Base-by-base conservation (phyloP, 2,888 invertebrate species). In the Heliconius cydno region DNA sequence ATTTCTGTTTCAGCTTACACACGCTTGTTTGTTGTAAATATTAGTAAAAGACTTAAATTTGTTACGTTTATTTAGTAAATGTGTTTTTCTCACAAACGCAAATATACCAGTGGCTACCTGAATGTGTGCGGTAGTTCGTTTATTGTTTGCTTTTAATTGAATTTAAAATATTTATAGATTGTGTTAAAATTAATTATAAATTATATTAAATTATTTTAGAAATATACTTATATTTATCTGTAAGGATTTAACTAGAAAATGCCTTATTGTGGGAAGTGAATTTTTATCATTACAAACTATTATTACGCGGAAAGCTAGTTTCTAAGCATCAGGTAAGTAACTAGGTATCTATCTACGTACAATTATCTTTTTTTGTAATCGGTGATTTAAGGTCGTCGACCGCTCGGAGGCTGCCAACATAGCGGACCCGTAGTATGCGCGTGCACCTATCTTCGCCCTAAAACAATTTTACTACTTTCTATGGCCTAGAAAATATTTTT, bases 321-420 rank as follows among this genome's bases (percentile, higher is more conserved):
- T 68, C 67, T 80, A 81, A 79, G 77, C 76, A 77, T 78, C 77
- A 79, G 79, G 76, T 76, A 80, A 77, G 76, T 79, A 76, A 82
- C 79, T 84, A 82, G 82, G 82, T 85, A 84, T 87, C 86, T 84
- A 83, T 87, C 86, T 88, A 88, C 87, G 87, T 88, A 88, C 86
- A 87, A 90, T 91, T 92, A 93, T 92, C 90, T 92, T 93, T 94
- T 79, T 93, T 93, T 94, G 90, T 93, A 92, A 94, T 92, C 92
- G 90, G 89, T 87, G 88, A 87, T 86, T 85, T 85, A 88, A 90
- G 92, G 92, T 94, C 94, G 91, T 90, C 91, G 94, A 92, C 94
- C 94, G 91, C 88, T 84, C 88, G 90, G 92, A 93, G 91, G 92
- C 92, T 94, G 93, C 89, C 88, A 89, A 88, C 91, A 88, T 91